Conservation (phyloP, 2,888 invertebrate genomes). For the Nomada ruficornis region DNA sequence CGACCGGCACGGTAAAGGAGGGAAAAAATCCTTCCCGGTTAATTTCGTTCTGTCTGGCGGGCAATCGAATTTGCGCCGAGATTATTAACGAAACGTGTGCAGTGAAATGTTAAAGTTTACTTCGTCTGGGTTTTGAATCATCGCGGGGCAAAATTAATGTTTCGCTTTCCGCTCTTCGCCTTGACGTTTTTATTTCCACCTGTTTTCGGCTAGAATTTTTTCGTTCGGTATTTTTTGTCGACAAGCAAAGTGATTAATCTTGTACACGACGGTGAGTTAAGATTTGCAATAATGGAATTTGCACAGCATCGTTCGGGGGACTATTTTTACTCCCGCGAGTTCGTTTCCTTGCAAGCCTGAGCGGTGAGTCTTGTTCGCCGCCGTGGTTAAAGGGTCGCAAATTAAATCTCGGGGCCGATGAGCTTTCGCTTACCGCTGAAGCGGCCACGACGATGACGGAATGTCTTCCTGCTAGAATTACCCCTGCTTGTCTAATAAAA, state of each 20-base stretch:
- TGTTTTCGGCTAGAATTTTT: no score
- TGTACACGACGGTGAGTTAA: neutral
- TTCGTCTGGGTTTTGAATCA: no score
- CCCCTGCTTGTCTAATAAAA: slow-evolving; percentile 64
- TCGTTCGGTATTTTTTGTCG: no score
- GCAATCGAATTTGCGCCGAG: no score
- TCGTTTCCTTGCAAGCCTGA: slow-evolving; percentile 49
- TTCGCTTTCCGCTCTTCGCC: no score
- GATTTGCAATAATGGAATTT: slow-evolving; percentile 16
- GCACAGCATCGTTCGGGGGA: slow-evolving; percentile 8
- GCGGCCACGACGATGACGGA: slow-evolving; percentile 39
- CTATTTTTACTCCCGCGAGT: slow-evolving; percentile 12
- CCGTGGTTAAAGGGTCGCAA: slow-evolving; percentile 66
- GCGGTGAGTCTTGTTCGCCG: slow-evolving; percentile 57
- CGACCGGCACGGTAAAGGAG: no score
- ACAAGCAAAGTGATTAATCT: slow-evolving; percentile 14
- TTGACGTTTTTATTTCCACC: no score
- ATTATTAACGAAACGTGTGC: no score
- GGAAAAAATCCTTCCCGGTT: no score
- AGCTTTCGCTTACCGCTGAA: slow-evolving; percentile 52
- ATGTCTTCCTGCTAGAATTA: slow-evolving; percentile 41
- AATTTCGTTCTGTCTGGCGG: no score
- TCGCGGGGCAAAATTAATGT: no score
- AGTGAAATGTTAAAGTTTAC: no score
- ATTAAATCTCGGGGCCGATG: slow-evolving; percentile 59